phyloP scores from a whole-genome alignment of 2,113 vertebrate genomes.

The Stigmatopora nigra region DNA sequence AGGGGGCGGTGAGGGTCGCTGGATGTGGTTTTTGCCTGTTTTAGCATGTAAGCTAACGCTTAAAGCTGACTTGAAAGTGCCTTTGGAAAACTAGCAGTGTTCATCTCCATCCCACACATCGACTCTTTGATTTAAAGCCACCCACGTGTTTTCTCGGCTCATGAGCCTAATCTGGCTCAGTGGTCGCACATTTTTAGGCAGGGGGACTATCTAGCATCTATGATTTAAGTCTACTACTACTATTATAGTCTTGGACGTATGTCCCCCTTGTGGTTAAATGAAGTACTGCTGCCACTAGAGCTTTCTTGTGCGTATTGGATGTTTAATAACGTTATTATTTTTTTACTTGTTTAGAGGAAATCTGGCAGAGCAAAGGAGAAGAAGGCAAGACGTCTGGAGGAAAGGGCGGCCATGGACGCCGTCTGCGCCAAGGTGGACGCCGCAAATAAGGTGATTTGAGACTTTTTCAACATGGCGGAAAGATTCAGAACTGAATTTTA shows the following conservation, averaged over 20 bases:
- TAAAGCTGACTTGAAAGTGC: background rate
- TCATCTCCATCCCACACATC: slow-evolving; percentile 38
- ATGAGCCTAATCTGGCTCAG: slow-evolving; percentile 22
- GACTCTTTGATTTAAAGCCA: slow-evolving; percentile 37
- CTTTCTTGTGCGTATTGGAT: background rate
- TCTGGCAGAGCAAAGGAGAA: slow-evolving; percentile 90
- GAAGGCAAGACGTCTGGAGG: slow-evolving; percentile 85
- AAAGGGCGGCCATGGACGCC: slow-evolving; percentile 87
- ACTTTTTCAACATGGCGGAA: background rate
- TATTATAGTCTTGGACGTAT: too few relatives aligned
- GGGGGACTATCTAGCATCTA: background rate
- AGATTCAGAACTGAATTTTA: slow-evolving; percentile 3
- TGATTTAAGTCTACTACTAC: too few relatives aligned
- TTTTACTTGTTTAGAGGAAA: slow-evolving; percentile 74
- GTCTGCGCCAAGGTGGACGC: slow-evolving; percentile 89
- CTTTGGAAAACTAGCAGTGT: background rate
- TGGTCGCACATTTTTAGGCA: slow-evolving; percentile 17
- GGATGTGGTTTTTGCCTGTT: background rate
- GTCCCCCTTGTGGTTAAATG: background rate
- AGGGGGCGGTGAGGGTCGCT: background rate
- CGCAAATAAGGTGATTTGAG: slow-evolving; percentile 80
- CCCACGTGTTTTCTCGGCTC: slow-evolving; percentile 45
- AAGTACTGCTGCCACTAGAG: background rate
- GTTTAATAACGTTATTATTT: slow-evolving; percentile 1
- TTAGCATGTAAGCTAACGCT: slow-evolving; percentile 4